These are phyloP conservation scores for Psococerastis gibbosa DNA, from an alignment of 2,888 invertebrate species.

Conservation along the genomic window DNA sequence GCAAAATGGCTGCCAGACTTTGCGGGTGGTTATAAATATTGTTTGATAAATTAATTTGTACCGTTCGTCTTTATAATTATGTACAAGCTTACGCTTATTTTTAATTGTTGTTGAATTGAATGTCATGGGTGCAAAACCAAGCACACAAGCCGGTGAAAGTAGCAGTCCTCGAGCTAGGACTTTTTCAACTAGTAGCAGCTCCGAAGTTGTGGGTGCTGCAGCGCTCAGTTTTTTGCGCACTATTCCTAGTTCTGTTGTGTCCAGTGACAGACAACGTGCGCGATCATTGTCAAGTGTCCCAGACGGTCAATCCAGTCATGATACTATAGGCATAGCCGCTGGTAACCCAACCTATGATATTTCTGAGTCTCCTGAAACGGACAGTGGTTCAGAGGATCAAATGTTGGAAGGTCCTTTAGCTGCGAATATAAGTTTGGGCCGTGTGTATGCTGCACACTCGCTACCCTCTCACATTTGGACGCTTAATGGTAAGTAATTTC, in stretches of 20 bases:
- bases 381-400: slow-evolving; percentile 49
- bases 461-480: slow-evolving; percentile 86
- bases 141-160: slow-evolving; percentile 57
- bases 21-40: slow-evolving; percentile 29
- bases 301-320: slow-evolving; percentile 38
- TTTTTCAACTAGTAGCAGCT: slow-evolving; percentile 54
- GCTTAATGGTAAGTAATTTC: slow-evolving; percentile 42
- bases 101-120: slow-evolving; percentile 13
- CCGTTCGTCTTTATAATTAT: no score
- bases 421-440: slow-evolving; percentile 40
- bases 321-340: slow-evolving; percentile 37
- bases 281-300: slow-evolving; percentile 69
- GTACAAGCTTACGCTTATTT: no score
- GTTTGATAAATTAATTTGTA: no score
- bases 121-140: slow-evolving; percentile 66
- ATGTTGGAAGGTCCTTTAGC: slow-evolving; percentile 28
- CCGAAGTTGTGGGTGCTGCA: slow-evolving; percentile 40
- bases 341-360: slow-evolving; percentile 39
- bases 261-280: slow-evolving; percentile 63
- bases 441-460: slow-evolving; percentile 75
- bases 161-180: slow-evolving; percentile 49
- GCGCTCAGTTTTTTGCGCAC: slow-evolving; percentile 49
- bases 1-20: slow-evolving; percentile 33
- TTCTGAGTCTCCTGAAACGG: slow-evolving; percentile 43
- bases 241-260: slow-evolving; percentile 47